phyloP scores from a whole-genome alignment of 2,888 invertebrate genomes.

The Acleris literana region DNA sequence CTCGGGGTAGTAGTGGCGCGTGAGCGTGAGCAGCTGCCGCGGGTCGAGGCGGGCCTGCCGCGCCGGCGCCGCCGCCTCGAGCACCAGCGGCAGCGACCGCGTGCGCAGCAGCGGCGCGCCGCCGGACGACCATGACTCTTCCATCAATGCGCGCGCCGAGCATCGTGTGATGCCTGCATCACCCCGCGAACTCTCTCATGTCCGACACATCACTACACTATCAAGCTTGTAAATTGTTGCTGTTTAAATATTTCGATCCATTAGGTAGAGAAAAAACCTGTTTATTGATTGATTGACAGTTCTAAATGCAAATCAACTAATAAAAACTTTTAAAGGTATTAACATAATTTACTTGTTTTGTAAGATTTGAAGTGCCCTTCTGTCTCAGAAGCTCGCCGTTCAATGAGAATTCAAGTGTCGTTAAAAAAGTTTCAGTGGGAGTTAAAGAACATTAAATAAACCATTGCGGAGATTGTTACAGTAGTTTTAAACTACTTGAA shows the following conservation, averaged over 20 bases:
- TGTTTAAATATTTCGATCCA: constrained; percentile 8
- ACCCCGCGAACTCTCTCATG: constrained; percentile 69
- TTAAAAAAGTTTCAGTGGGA: constrained; percentile 10
- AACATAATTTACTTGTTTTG: background rate
- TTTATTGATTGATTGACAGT: no score
- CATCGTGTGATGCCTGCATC: constrained; percentile 75
- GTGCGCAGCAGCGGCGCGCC: constrained; percentile 86
- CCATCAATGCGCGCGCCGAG: constrained; percentile 78
- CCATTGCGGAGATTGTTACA: constrained; percentile 8
- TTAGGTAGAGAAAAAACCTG: background rate
- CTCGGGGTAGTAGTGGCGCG: constrained; percentile 93
- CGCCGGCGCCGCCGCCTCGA: constrained; percentile 79
- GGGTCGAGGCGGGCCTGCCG: constrained; percentile 80
- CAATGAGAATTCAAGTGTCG: constrained; percentile 5
- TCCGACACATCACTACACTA: constrained; percentile 58
- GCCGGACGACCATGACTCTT: constrained; percentile 83
- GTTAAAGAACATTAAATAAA: constrained; percentile 5
- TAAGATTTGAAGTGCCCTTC: background rate
- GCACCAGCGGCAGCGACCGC: constrained; percentile 86
- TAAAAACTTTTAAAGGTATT: no score
- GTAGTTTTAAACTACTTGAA: constrained; percentile 20
- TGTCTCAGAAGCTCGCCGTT: constrained; percentile 28
- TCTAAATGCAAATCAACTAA: no score
- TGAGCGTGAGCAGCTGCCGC: constrained; percentile 85
- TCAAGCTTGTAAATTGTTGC: background rate